Conservation (phyloP, 2,113 vertebrate species). For the Natator depressus region DNA sequence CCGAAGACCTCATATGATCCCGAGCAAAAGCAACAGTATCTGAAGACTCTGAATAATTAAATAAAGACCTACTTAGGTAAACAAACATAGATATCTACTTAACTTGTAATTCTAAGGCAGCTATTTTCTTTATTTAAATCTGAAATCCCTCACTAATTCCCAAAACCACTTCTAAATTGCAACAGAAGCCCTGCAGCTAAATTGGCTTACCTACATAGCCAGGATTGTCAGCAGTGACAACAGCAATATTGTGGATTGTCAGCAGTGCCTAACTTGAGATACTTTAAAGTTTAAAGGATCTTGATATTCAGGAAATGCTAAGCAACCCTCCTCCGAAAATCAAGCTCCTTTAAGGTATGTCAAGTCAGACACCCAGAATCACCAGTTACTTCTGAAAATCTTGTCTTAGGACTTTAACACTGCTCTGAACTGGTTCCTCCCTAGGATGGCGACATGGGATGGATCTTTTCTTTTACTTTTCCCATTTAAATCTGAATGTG, state of each 20-base stretch:
- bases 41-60: background rate
- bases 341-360: background rate
- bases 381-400: background rate
- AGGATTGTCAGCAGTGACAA: background rate
- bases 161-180: background rate
- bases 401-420: background rate
- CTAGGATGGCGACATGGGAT: background rate
- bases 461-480: background rate
- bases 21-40: background rate
- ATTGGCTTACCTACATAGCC: background rate
- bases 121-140: background rate
- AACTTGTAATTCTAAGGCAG: background rate
- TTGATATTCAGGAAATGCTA: background rate
- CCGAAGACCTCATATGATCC: background rate
- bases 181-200: background rate
- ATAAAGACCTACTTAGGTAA: background rate
- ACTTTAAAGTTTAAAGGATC: background rate
- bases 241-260: background rate
- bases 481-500: background rate
- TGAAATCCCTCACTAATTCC: conserved; percentile 8
- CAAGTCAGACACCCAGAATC: background rate
- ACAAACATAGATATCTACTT: background rate
- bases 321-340: background rate
- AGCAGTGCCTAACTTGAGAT: background rate
- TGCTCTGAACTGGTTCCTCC: conserved; percentile 7